Percentiles rank a stretch among this genome's conserved stretches.
Conservation (phyloP, 2,888 invertebrate genomes). For the Spodoptera picta region DNA sequence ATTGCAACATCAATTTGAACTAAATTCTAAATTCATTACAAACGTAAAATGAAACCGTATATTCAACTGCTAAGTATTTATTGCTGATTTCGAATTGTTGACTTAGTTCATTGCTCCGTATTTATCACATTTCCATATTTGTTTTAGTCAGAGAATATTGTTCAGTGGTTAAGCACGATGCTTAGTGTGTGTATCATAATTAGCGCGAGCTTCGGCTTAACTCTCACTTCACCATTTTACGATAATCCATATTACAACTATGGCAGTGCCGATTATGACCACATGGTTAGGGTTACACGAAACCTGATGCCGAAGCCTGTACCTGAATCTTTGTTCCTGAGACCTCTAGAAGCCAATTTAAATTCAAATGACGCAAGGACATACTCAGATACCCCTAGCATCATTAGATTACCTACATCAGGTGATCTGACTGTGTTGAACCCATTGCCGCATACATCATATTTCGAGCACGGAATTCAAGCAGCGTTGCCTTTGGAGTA, state of each 20-base stretch:
- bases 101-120: slow-evolving; percentile 13
- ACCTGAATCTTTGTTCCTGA: slow-evolving; percentile 23
- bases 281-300: slow-evolving; percentile 16
- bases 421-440: slow-evolving; percentile 25
- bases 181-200: slow-evolving; percentile 35
- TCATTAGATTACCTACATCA: slow-evolving; percentile 27
- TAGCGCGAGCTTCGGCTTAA: slow-evolving; percentile 36
- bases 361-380: slow-evolving; percentile 16
- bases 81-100: slow-evolving; percentile 43
- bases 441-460: slow-evolving; percentile 22
- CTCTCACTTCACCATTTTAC: slow-evolving; percentile 35
- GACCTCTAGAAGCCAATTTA: slow-evolving; percentile 12
- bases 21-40: slow-evolving; percentile 7
- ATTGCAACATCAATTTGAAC: slow-evolving; percentile 11
- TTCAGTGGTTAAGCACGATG: slow-evolving; percentile 35
- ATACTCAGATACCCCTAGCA: slow-evolving; percentile 22
- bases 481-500: slow-evolving; percentile 28
- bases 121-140: slow-evolving; percentile 25
- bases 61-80: slow-evolving; percentile 32
- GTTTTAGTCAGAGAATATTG: slow-evolving; percentile 25
- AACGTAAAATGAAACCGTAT: slow-evolving; percentile 41
- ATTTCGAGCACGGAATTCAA: slow-evolving; percentile 32
- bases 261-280: slow-evolving; percentile 23
- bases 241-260: slow-evolving; percentile 25
- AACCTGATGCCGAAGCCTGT: slow-evolving; percentile 10